A percentile compares a stretch with the other conserved stretches of the same genome.
phyloP scores from a whole-genome alignment of 1,140 invertebrate species.

The Phymorhynchus buccinoides region DNA sequence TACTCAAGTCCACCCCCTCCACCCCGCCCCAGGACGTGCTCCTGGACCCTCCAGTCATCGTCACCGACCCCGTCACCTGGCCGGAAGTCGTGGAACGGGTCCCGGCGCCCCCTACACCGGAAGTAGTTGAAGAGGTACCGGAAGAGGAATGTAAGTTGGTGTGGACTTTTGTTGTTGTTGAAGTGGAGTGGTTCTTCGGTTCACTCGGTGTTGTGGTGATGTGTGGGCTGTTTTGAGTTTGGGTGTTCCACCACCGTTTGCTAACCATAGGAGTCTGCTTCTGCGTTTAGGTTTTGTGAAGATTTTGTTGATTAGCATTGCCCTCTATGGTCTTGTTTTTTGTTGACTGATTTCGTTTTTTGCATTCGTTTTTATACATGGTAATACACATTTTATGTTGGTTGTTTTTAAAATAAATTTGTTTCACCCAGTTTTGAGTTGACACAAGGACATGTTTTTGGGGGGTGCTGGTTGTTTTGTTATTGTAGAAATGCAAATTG shows the following conservation, averaged over 20 bases:
- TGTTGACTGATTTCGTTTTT: no score
- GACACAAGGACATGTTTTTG: no score
- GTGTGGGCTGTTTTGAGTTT: background rate
- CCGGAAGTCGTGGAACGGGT: background rate
- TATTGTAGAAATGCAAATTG: no score
- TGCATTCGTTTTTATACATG: no score
- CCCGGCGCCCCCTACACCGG: background rate
- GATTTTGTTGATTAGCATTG: no score
- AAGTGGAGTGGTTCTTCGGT: background rate
- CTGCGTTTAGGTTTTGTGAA: no score
- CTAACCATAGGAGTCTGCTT: no score
- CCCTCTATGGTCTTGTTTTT: no score
- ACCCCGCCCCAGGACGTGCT: background rate
- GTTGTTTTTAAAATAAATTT: no score
- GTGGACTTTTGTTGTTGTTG: background rate
- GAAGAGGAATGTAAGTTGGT: background rate
- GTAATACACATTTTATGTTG: no score
- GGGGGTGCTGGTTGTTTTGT: no score
- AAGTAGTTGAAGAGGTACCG: slow-evolving; percentile 9
- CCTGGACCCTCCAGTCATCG: background rate
- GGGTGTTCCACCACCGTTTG: background rate
- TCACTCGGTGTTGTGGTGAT: background rate
- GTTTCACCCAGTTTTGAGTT: no score
- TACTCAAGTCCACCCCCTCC: background rate
- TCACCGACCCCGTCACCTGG: background rate